Base-by-base conservation (phyloP, 2,888 invertebrate species). In the Coronaproctus castanopsis region DNA sequence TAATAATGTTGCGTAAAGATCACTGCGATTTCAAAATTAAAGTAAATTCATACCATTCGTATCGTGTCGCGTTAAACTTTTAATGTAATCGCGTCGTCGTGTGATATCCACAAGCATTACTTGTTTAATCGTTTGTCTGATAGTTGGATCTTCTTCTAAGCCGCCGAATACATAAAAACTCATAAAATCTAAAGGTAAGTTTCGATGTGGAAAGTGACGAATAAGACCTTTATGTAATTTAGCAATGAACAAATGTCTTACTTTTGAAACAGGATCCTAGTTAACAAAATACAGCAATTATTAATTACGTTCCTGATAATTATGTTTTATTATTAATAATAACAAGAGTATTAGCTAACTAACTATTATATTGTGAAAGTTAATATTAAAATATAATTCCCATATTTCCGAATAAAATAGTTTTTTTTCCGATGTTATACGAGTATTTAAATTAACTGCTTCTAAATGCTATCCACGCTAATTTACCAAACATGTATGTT, bases 131-230 rank as follows among this genome's bases (percentile, higher is more conserved):
- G 78, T 71, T 24, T 74, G 71, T 65, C 82, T 81, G 52, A 86
- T 75, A 69, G 86, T 83, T 62, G 84, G 81, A 67, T 92, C 87
- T 8, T 84, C 81, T 74, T 96, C 95, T 64, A 86, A 81, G 0
- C 93, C 95, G 36, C 85, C 87, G 60, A 96, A 75, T 48, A 87
- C 87, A 74, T 96, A 93, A 73, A 89, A 88, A 20, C 91, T 89
- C 91, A 96, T 90, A 75, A 95, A 97, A 75, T 96, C 93, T 58
- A 97, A 75, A 1, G 96, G 96, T 64, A 97, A 77, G 69, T 89
- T 90, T 71, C 88, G 87, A 70, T 86, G 85, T 2, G 90, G 89
- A 65, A 91, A 80, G 63, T 89, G 87, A 73, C 87, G 73, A 52
- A 80, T 77, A 57, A 85, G 73, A 60, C 90, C 91, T 76, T 95